Conservation (phyloP, 2,888 invertebrate species). For the Anorthoa munda region DNA sequence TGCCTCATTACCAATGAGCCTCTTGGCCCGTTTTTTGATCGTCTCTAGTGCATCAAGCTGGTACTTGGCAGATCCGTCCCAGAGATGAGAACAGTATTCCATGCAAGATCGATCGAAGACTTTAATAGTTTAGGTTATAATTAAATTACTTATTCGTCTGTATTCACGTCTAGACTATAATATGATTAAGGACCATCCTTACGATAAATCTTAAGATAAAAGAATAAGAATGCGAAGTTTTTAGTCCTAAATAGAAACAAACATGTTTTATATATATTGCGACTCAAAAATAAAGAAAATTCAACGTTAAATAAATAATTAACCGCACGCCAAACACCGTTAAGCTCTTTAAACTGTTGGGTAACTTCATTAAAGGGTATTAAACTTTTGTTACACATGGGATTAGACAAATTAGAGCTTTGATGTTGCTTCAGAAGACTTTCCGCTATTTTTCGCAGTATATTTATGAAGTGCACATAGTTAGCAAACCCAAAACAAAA, state of each 20-base stretch:
- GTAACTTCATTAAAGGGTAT: conserved; percentile 75
- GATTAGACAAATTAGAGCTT: conserved; percentile 73
- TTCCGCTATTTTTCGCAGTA: conserved; percentile 17
- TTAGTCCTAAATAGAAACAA: neutral
- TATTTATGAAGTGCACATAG: neutral
- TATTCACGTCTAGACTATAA: no score
- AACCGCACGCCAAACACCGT: conserved; percentile 68
- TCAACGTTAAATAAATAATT: conserved; percentile 63
- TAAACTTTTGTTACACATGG: conserved; percentile 74
- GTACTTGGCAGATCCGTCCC: no score
- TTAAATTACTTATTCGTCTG: no score
- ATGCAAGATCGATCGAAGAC: no score
- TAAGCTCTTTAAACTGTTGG: conserved; percentile 76
- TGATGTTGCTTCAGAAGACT: conserved; percentile 46
- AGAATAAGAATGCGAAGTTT: neutral
- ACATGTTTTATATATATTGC: neutral
- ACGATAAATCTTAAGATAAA: no score
- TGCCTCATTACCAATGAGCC: no score
- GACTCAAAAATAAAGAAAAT: conserved; percentile 29
- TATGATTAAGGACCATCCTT: no score
- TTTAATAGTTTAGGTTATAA: no score
- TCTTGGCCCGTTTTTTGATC: no score
- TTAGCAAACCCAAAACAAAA: no score
- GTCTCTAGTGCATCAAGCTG: no score
- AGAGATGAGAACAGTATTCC: no score